Percentiles rank a stretch among this genome's conserved stretches.
These are phyloP conservation scores for Brachionus angularis DNA, from an alignment of 1,140 invertebrate genomes.

Conservation along the genomic window DNA sequence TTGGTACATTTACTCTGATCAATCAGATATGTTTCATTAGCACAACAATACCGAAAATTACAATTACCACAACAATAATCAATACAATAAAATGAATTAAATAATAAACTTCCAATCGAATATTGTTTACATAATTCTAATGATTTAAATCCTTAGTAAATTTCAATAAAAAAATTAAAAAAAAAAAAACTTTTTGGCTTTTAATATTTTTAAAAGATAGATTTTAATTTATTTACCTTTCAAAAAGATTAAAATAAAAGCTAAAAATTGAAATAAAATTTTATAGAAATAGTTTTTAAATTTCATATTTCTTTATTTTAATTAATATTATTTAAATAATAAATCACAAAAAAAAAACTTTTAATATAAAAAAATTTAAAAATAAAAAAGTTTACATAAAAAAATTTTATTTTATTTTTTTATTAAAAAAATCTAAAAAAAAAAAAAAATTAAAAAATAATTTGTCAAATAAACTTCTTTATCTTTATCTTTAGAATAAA, in stretches of 20 bases:
- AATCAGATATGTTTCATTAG: constrained; percentile 18
- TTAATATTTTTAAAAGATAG: neutral
- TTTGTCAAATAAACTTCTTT: too few relatives aligned
- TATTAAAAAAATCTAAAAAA: too few relatives aligned
- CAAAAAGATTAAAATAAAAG: neutral
- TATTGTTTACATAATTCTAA: constrained; percentile 15
- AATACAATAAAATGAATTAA: constrained; percentile 14
- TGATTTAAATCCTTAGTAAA: neutral
- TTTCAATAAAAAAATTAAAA: too few relatives aligned
- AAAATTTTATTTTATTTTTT: too few relatives aligned
- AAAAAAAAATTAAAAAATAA: too few relatives aligned
- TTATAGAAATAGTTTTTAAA: constrained; percentile 14
- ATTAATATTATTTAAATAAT: too few relatives aligned
- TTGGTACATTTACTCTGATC: constrained; percentile 26
- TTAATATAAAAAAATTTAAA: neutral
- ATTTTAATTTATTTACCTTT: neutral
- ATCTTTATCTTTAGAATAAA: too few relatives aligned
- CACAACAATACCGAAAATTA: constrained; percentile 38
- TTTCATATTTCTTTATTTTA: too few relatives aligned
- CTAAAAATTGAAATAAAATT: constrained; percentile 27
- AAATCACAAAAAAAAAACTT: neutral
- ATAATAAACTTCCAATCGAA: constrained; percentile 2
- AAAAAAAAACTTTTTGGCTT: neutral
- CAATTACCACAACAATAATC: constrained; percentile 30
- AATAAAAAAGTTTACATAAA: too few relatives aligned